Evolutionary conservation across 2,888 invertebrate genomes (phyloP), one percentile per base, ranked within the genome.

Genomic region (Selenia dentaria): DNA sequence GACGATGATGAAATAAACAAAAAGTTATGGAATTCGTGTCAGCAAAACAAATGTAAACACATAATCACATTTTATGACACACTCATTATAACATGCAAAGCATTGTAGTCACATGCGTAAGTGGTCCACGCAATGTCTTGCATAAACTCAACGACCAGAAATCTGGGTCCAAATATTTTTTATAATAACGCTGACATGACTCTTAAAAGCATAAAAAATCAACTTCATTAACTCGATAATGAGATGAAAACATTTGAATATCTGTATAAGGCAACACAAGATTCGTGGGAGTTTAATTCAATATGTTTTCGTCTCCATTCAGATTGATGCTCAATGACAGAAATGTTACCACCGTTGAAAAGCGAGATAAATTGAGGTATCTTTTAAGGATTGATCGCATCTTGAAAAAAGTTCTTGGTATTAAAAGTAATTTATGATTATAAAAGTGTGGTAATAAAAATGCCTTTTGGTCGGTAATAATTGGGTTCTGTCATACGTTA

Each of bases 81-180:
- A 55, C 29, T 55, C 56, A 62, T 60, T 64, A 55, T 55, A 50
- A 60, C 51, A 61, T 58, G 56, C 60, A 57, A 59, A 44, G 33
- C 28, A 62, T 51, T 48, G 62, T 60, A 63, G 64, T 37, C 46
- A 46, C 38, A 58, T 59, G 55, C 57, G 62, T 62, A 64, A 56
- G 61, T 60, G 53, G 55, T 54, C 37, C 57, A 41, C 57, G 64
- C 59, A 72, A 69, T 16, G 29, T 55, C 52, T 72, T 70, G 64
- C 73, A 60, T 45, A 65, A 68, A 69, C 37, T 5, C 11, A 11
- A 37, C 54, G 10, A 35, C 43, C 44, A 51, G 57, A 62, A 58
- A 62, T 63, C 41, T 59, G 57, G 54, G 46, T 9, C 27, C 34
- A 26, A 51, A 55, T 54, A 29, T 44, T 51, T 46, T 25, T 45